A percentile compares a stretch with the other conserved stretches of the same genome.
phyloP scores from a whole-genome alignment of 2,797 vertebrate species.

The Botia kubotai region DNA sequence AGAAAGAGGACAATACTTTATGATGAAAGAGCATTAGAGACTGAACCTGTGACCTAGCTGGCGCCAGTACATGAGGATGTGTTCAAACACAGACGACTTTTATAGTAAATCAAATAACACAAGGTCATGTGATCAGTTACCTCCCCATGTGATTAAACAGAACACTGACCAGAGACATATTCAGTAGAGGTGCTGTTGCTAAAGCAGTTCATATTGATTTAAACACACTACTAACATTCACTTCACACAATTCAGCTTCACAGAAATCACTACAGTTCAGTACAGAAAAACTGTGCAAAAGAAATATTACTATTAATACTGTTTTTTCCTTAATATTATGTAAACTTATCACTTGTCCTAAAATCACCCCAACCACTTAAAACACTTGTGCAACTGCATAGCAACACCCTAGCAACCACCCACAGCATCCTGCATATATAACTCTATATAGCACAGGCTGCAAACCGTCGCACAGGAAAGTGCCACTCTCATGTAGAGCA shows the following conservation, averaged over 20 bases:
- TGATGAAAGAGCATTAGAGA: conserved; percentile 42
- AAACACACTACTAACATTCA: no score
- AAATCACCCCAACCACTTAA: no score
- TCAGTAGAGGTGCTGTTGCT: no score
- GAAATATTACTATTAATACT: no score
- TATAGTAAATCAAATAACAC: conserved; percentile 36
- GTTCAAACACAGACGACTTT: not conserved
- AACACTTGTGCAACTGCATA: not conserved
- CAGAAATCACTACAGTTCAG: no score
- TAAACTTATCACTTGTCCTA: no score
- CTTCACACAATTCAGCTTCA: no score
- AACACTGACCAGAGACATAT: not conserved
- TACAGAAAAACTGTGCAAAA: no score
- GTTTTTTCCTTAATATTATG: no score
- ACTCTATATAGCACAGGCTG: no score
- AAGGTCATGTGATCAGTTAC: conserved; percentile 6
- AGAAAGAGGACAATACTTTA: not conserved
- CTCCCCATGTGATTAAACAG: not conserved
- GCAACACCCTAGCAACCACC: not conserved
- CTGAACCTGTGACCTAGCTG: conserved; percentile 31
- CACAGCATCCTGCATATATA: not conserved
- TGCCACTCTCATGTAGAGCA: not conserved
- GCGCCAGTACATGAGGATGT: not conserved
- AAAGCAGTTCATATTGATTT: no score
- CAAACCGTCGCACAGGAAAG: no score